Percentiles rank a stretch among this genome's conserved stretches.
Evolutionary conservation across 92 coral and sea anemone species (phyloP).

Genomic region (Porites rus): DNA sequence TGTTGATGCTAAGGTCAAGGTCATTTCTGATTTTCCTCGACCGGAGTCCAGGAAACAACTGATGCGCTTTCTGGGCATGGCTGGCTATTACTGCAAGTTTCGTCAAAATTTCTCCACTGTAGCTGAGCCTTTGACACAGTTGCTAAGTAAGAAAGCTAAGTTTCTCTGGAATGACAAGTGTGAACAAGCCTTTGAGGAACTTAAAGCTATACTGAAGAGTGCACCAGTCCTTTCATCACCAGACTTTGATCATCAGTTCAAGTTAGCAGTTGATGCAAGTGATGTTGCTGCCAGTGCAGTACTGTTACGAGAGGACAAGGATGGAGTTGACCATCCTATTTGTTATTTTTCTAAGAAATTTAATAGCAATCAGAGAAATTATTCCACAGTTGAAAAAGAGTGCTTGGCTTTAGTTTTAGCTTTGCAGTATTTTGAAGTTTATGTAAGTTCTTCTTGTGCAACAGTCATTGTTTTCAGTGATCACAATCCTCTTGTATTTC

Average conservation of each 20-base stretch:
- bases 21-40: conserved; percentile 31
- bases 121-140: conserved; percentile 51
- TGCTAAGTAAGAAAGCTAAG: conserved; percentile 39
- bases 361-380: conserved; percentile 30
- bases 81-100: conserved; percentile 67
- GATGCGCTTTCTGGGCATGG: conserved; percentile 75
- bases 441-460: too few relatives aligned
- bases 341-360: conserved; percentile 41
- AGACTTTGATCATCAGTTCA: conserved; percentile 32
- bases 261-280: too few relatives aligned
- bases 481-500: too few relatives aligned
- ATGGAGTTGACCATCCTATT: conserved; percentile 47
- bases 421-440: conserved; percentile 43
- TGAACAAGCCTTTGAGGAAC: conserved; percentile 59
- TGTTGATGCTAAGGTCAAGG: conserved; percentile 36
- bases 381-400: neutral
- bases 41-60: conserved; percentile 49
- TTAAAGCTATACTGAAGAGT: conserved; percentile 52
- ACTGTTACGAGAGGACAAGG: conserved; percentile 55
- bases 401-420: conserved; percentile 52
- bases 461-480: too few relatives aligned
- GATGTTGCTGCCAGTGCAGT: conserved; percentile 48
- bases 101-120: conserved; percentile 56
- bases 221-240: conserved; percentile 71
- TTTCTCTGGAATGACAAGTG: conserved; percentile 59